Evolutionary conservation across 1,140 invertebrate genomes (phyloP).

Genomic region (Drosophila mojavensis): DNA sequence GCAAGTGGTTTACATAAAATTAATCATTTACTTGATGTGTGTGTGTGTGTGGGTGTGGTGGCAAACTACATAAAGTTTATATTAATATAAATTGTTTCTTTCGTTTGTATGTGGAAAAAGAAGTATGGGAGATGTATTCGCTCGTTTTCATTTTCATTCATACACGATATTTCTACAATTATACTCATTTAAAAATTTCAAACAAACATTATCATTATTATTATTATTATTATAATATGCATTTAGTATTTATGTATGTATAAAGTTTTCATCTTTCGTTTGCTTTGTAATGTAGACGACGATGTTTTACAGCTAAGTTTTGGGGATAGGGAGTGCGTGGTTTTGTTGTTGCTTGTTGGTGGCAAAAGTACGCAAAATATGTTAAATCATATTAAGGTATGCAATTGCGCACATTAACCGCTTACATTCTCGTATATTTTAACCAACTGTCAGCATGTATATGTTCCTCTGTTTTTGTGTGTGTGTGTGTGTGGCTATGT

Average conservation of each 20-base stretch:
- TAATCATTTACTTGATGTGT: constrained; percentile 33
- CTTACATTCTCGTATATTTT: constrained; percentile 35
- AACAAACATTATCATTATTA: constrained; percentile 70
- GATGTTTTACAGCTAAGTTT: constrained; percentile 69
- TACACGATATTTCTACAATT: constrained; percentile 76
- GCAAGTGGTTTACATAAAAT: constrained; percentile 68
- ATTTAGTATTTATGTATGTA: constrained; percentile 49
- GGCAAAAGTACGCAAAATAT: constrained; percentile 70
- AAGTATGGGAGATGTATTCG: constrained; percentile 33
- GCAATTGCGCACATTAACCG: constrained; percentile 58
- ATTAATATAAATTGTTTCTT: constrained; percentile 43
- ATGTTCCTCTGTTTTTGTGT: constrained; percentile 32
- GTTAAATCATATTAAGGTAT: constrained; percentile 78
- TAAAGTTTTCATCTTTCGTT: constrained; percentile 63
- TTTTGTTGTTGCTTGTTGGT: constrained; percentile 39
- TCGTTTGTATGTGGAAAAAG: constrained; percentile 29
- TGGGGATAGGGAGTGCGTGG: constrained; percentile 21
- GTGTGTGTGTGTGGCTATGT: constrained; percentile 41
- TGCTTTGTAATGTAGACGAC: constrained; percentile 56
- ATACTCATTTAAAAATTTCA: constrained; percentile 76
- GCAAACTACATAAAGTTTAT: constrained; percentile 49
- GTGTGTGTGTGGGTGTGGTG: constrained; percentile 10
- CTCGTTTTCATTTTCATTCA: constrained; percentile 69
- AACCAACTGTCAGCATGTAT: constrained; percentile 45
- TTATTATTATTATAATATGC: constrained; percentile 62